A percentile compares a stretch with the other conserved stretches of the same genome.
Conservation (phyloP, 2,797 vertebrate genomes). For the Corythornis leucogaster region DNA sequence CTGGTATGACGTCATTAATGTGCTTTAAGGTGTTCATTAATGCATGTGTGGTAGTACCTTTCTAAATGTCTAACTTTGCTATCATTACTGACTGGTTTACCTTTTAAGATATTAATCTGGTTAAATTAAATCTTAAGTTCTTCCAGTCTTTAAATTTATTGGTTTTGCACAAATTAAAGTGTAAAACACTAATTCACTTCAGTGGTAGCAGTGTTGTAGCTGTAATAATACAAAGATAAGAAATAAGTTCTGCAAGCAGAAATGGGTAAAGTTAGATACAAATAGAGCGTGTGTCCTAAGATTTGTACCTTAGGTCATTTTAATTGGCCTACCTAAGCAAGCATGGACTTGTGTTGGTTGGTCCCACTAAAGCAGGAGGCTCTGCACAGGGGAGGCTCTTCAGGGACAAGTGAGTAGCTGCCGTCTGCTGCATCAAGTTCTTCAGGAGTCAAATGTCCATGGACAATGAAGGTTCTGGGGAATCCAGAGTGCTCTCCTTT, state of each 20-base stretch:
- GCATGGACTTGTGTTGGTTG: not conserved
- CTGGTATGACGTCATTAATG: not conserved
- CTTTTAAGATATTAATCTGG: not conserved
- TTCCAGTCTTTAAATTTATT: not conserved
- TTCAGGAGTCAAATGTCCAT: not conserved
- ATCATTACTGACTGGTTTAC: not conserved
- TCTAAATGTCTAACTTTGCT: not conserved
- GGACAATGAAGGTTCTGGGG: not conserved
- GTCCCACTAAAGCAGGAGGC: not conserved
- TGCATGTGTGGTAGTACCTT: not conserved
- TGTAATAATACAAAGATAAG: not conserved
- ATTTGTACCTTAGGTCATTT: not conserved
- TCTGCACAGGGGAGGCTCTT: not conserved
- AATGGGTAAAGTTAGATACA: not conserved
- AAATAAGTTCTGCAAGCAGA: not conserved
- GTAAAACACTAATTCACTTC: not conserved
- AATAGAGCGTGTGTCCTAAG: not conserved
- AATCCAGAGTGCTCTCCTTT: fast-evolving
- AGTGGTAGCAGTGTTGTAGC: not conserved
- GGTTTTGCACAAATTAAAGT: not conserved
- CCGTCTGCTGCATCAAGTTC: not conserved
- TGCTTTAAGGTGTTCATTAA: not conserved
- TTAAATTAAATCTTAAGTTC: not conserved
- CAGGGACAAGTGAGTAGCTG: not conserved
- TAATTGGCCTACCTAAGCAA: not conserved